phyloP scores from a whole-genome alignment of 2,888 invertebrate genomes.

The Prenolepis imparis region DNA sequence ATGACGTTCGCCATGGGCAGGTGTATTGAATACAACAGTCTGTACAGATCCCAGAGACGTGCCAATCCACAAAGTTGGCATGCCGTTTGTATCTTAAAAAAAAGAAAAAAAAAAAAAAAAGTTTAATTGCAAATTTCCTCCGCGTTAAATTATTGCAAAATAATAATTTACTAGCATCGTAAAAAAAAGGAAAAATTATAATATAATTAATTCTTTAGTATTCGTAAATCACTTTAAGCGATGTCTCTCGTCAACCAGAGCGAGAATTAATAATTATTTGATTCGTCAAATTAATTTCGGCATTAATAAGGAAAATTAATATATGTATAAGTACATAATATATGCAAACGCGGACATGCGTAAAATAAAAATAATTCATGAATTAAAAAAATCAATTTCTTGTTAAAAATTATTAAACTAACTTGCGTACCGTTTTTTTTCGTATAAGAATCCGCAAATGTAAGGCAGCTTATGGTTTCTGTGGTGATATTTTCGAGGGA shows the following conservation, averaged over 20 bases:
- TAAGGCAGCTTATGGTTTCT: slow-evolving; percentile 98
- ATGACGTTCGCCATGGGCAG: slow-evolving; percentile 93
- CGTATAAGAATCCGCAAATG: slow-evolving; percentile 97
- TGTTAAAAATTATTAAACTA: neutral
- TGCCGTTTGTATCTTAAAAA: slow-evolving; percentile 92
- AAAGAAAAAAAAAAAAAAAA: slow-evolving; percentile 7
- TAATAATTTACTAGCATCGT: neutral
- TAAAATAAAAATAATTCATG: slow-evolving; percentile 11
- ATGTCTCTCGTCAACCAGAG: neutral
- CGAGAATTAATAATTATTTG: neutral
- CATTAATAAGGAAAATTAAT: neutral
- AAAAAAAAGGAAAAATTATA: neutral
- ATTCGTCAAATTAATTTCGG: neutral
- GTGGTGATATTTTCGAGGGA: slow-evolving; percentile 98
- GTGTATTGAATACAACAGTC: slow-evolving; percentile 94
- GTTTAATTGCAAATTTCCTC: slow-evolving; percentile 5
- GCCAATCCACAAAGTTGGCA: slow-evolving; percentile 99
- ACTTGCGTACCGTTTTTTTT: slow-evolving; percentile 94
- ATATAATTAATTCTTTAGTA: neutral
- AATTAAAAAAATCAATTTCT: slow-evolving; percentile 28
- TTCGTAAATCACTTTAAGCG: neutral
- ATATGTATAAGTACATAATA: neutral
- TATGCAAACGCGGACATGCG: neutral
- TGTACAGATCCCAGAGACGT: slow-evolving; percentile 98
- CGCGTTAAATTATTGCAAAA: neutral